A percentile compares a stretch with the other conserved stretches of the same genome.
Conservation (phyloP, 2,888 invertebrate genomes). For the Sinopyrophorus schimmeli region DNA sequence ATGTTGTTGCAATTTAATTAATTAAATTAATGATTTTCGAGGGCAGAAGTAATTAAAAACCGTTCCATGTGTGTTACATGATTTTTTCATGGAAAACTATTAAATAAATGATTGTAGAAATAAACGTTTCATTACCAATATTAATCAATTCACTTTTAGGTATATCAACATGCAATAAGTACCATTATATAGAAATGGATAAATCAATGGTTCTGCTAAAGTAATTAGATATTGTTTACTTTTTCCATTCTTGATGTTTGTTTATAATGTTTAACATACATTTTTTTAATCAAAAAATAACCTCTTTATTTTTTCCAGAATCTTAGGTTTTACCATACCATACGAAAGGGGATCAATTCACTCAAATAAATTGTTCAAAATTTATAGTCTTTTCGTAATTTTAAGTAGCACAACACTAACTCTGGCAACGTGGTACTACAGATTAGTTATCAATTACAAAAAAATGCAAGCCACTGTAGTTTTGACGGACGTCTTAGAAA, state of each 20-base stretch:
- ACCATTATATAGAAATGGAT: too few species aligned
- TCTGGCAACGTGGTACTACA: constrained; percentile 1
- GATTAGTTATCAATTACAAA: not conserved
- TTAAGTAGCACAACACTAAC: not conserved
- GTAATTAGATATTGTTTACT: too few species aligned
- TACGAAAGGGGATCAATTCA: not conserved
- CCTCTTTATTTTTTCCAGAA: not conserved
- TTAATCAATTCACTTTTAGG: too few species aligned
- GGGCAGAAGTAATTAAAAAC: not conserved
- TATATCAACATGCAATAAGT: too few species aligned
- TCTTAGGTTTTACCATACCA: not conserved
- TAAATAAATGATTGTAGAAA: too few species aligned
- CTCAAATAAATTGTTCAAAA: not conserved
- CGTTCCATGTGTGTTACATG: too few species aligned
- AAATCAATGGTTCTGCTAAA: too few species aligned
- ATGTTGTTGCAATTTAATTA: constrained; percentile 11
- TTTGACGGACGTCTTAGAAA: not conserved
- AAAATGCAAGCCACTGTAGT: not conserved
- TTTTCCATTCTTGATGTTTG: too few species aligned
- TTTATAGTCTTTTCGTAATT: not conserved
- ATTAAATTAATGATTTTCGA: not conserved
- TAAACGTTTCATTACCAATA: too few species aligned
- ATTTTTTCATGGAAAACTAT: too few species aligned
- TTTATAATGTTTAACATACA: too few species aligned
- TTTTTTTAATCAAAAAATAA: too few species aligned